phyloP scores from a whole-genome alignment of 2,888 invertebrate genomes.

The Noctua comes region DNA sequence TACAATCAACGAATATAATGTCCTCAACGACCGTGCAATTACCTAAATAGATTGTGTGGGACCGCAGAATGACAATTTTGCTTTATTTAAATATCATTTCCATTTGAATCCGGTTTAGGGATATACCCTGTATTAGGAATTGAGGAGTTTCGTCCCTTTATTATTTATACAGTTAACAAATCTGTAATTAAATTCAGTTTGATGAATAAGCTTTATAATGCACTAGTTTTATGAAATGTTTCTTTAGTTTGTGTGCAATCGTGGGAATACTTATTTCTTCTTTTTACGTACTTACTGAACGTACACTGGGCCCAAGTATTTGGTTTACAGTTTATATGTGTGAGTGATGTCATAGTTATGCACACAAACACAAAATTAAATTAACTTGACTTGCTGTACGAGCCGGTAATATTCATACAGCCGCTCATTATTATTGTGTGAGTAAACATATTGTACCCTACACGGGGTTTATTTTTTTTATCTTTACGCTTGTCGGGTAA shows the following conservation, averaged over 20 bases:
- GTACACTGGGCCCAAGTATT: no score
- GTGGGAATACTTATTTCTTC: background rate
- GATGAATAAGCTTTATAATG: background rate
- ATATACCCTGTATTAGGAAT: constrained; percentile 12
- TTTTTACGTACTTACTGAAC: background rate
- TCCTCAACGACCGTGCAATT: constrained; percentile 68
- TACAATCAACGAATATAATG: constrained; percentile 66
- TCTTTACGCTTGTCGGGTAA: no score
- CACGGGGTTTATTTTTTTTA: no score
- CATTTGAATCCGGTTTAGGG: constrained; percentile 46
- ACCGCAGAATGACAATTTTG: constrained; percentile 47
- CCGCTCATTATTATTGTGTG: no score
- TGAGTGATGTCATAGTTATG: no score
- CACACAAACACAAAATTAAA: no score
- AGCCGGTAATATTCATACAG: no score
- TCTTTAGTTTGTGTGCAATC: background rate
- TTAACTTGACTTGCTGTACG: no score
- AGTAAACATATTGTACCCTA: no score
- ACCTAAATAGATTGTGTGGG: constrained; percentile 65
- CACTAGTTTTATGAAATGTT: background rate
- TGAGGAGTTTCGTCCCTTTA: constrained; percentile 16
- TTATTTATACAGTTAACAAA: constrained; percentile 20
- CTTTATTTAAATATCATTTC: constrained; percentile 61
- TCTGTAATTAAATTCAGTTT: constrained; percentile 10
- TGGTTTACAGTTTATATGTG: no score